Conservation (phyloP, 1,140 invertebrate species). For the Bombus fervidus region DNA sequence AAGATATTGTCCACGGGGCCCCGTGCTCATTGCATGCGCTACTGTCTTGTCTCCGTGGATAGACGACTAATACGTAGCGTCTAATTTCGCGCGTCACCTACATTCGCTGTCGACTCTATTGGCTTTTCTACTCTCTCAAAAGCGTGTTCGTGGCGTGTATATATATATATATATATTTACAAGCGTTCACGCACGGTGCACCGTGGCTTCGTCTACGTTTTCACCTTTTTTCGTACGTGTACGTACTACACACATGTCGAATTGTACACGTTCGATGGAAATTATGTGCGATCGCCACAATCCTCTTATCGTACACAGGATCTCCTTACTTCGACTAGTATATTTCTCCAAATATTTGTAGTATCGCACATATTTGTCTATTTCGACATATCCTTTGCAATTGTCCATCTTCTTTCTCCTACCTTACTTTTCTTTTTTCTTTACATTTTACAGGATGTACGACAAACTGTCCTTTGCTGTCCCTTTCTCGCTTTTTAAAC, state of each 20-base stretch:
- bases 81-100: constrained; percentile 46
- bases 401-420: not conserved
- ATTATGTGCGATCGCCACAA: constrained; percentile 2
- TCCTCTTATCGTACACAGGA: not conserved
- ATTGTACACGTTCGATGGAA: constrained; percentile 9
- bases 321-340: not conserved
- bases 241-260: not conserved
- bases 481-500: constrained; percentile 20
- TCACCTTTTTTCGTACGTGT: not conserved
- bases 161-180: constrained; percentile 16
- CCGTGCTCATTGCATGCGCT: constrained; percentile 62
- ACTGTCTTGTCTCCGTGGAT: constrained; percentile 47
- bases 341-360: too few species aligned
- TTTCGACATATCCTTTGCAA: too few species aligned
- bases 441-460: not conserved
- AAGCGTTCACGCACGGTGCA: constrained; percentile 46
- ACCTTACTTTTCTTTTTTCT: too few species aligned
- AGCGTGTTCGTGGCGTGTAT: constrained; percentile 40
- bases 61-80: constrained; percentile 39
- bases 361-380: not conserved
- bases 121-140: constrained; percentile 24
- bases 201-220: constrained; percentile 44
- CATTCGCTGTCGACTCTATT: not conserved
- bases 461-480: not conserved
- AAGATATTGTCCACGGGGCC: constrained; percentile 70